A percentile compares a stretch with the other conserved stretches of the same genome.
Conservation (phyloP, 2,113 vertebrate genomes). For the Spea bombifrons region DNA sequence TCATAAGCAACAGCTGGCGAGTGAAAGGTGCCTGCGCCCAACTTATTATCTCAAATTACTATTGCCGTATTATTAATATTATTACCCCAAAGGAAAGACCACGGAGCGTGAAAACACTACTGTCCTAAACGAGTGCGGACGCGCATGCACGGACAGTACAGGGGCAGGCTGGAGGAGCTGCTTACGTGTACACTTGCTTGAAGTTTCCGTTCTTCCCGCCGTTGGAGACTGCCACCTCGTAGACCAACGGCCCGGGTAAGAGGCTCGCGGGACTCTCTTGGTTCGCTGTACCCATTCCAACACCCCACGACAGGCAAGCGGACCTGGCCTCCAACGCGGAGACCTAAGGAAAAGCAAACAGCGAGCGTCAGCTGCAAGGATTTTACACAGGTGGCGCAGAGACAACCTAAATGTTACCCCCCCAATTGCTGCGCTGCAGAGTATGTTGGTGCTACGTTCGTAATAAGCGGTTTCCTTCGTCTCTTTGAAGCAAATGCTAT, state of each 20-base stretch:
- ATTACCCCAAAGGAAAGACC: no score
- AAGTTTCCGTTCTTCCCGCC: conserved; percentile 74
- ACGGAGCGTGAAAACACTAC: not conserved
- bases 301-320: conserved; percentile 72
- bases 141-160: no score
- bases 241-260: conserved; percentile 64
- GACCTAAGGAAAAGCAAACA: conserved; percentile 62
- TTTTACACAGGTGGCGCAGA: no score
- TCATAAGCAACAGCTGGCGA: no score
- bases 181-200: conserved; percentile 73
- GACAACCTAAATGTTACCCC: no score
- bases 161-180: conserved; percentile 18
- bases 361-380: no score
- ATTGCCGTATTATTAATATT: no score
- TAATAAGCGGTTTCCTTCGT: not conserved
- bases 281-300: conserved; percentile 60
- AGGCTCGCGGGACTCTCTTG: conserved; percentile 59
- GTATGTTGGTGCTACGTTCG: not conserved
- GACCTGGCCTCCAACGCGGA: conserved; percentile 69
- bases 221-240: conserved; percentile 75
- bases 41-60: no score
- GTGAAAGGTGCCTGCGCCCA: no score
- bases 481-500: no score
- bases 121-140: no score
- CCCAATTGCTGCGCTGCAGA: no score